These are phyloP conservation scores for Lapara coniferarum DNA, from an alignment of 2,888 invertebrate species.

Conservation along the genomic window DNA sequence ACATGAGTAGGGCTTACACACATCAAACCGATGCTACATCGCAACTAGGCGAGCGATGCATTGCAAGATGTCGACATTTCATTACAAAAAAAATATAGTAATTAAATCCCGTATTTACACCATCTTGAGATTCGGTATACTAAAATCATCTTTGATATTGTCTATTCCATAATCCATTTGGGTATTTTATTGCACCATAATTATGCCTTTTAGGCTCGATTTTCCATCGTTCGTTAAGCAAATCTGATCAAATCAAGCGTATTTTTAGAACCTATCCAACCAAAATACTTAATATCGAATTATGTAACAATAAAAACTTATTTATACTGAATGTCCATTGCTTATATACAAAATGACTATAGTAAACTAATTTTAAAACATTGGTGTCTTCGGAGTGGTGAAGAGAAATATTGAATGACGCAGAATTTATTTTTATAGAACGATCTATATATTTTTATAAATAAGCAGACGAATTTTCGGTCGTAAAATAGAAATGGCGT, in stretches of 20 bases:
- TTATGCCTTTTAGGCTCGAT: background rate
- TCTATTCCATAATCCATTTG: background rate
- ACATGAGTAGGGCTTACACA: no score
- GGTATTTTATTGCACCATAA: background rate
- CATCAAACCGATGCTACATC: no score
- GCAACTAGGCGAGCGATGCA: no score
- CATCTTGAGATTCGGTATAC: background rate
- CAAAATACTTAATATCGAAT: conserved; percentile 25
- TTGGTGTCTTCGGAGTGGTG: conserved; percentile 47
- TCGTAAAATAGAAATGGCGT: conserved; percentile 63
- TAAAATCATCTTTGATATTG: background rate
- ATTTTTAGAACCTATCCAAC: background rate
- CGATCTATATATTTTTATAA: conserved; percentile 57
- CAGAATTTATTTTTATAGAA: conserved; percentile 50
- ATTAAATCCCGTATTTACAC: background rate
- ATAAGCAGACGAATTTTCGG: conserved; percentile 65
- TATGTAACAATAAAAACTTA: conserved; percentile 34
- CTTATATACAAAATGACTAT: conserved; percentile 42
- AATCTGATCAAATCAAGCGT: background rate
- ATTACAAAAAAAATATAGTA: background rate
- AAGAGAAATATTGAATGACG: conserved; percentile 43
- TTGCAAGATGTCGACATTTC: no score
- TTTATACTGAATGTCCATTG: conserved; percentile 37
- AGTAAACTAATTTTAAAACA: conserved; percentile 42
- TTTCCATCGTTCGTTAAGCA: background rate